Conservation (phyloP, 2,797 vertebrate species). For the Trachops cirrhosus region DNA sequence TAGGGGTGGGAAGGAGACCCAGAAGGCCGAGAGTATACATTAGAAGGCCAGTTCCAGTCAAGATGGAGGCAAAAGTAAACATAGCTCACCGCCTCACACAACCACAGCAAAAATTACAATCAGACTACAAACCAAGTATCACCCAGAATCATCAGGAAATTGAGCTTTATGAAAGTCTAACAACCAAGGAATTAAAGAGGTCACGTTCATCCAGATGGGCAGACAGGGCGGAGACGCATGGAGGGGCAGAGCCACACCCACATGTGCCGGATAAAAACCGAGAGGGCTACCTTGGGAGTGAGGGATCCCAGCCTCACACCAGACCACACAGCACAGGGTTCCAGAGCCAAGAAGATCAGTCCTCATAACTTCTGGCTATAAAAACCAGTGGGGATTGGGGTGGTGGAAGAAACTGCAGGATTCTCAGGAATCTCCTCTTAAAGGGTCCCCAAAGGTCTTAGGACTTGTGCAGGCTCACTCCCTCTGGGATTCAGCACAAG, state of each 20-base stretch:
- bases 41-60: neutral
- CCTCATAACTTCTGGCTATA: neutral
- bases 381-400: neutral
- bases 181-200: neutral
- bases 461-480: neutral
- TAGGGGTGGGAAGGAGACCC: neutral
- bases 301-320: neutral
- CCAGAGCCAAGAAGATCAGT: neutral
- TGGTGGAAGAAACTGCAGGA: neutral
- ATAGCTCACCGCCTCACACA: neutral
- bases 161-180: neutral
- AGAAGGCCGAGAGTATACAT: fast-evolving
- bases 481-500: neutral
- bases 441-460: neutral
- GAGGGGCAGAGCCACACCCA: neutral
- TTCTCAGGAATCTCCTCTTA: neutral
- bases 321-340: neutral
- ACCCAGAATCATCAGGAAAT: neutral
- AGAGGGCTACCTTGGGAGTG: neutral
- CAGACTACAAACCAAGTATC: neutral
- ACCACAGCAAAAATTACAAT: neutral
- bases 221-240: neutral
- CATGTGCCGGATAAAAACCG: neutral
- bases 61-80: neutral
- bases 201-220: neutral